Evolutionary conservation across 2,888 invertebrate species (phyloP), one percentile per base, ranked within the genome.

Genomic region (Octodonta nipae): DNA sequence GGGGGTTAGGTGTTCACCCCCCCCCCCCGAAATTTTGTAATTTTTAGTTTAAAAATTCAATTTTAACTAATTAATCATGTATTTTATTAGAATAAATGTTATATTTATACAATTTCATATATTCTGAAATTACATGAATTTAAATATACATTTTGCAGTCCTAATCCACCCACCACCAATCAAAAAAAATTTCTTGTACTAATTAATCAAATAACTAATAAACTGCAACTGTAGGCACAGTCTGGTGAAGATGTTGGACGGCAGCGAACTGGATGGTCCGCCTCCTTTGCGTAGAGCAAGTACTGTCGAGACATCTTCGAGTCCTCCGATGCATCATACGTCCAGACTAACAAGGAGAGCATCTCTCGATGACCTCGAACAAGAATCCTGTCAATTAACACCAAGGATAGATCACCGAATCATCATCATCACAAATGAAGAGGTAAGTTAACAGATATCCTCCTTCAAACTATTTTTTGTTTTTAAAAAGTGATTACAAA

Each of bases 391-490:
- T 55, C 79, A 81, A 42, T 62, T 89, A 41, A 78, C 84, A 16
- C 89, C 89, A 0, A 74, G 73, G 54, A 64, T 82, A 2, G 87
- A 89, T 50, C 81, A 84, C 49, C 67, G 89, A 46, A 89, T 89
- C 44, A 67, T 83, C 10, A 62, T 79, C 14, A 68, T 86, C 17
- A 73, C 71, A 47, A 78, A 71, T 42, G 75, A 78, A 17, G 80
- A 85, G 71, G 86, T 86, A 55, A 56, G 52, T 3, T 7, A 13
- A 12, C 11, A n/a, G 15, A 28, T 8, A n/a, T n/a, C n/a, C n/a
- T n/a, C n/a, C n/a, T 22, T 6, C 13, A 10, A 24, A 10, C 24
- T 22, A n/a, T 37, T 24, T 16, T 30, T 11, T 12, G 16, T 3
- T 22, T 22, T 5, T 31, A 15, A 25, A 25, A 22, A 13, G 13